These are phyloP conservation scores for Psittacula echo DNA, from an alignment of 2,797 vertebrate genomes.

Conservation along the genomic window DNA sequence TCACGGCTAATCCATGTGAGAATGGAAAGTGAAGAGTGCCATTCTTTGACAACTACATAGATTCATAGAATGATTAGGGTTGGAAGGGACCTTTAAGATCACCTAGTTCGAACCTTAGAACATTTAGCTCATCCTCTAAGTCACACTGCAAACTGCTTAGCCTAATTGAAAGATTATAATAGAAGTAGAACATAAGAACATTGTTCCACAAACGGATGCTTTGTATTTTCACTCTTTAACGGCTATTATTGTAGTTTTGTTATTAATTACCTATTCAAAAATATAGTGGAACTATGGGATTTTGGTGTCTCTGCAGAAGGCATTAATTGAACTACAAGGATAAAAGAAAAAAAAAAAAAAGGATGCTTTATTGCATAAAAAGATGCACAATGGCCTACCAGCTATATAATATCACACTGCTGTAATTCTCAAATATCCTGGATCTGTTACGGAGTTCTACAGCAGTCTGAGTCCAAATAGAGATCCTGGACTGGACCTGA, in stretches of 20 bases:
- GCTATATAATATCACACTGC: neutral
- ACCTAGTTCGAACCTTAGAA: neutral
- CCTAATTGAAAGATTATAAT: neutral
- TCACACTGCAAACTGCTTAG: neutral
- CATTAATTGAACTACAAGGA: neutral
- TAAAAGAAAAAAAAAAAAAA: neutral
- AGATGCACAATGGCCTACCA: neutral
- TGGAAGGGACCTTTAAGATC: neutral
- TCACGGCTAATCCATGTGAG: neutral
- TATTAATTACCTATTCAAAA: neutral
- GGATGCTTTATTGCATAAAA: neutral
- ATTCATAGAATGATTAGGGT: neutral
- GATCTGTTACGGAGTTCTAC: neutral
- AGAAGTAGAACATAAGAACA: neutral
- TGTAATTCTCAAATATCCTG: neutral
- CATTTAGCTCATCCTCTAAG: neutral
- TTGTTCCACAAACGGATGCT: neutral
- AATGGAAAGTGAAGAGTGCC: neutral
- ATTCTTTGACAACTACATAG: neutral
- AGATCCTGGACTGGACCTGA: neutral
- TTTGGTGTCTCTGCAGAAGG: neutral
- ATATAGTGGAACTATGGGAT: neutral
- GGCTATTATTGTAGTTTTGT: neutral
- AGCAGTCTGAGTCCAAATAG: neutral
- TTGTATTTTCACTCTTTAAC: neutral